Evolutionary conservation across 2,113 vertebrate species (phyloP), one percentile per base, ranked within the genome.

Genomic region (Mionectes macconnelli): DNA sequence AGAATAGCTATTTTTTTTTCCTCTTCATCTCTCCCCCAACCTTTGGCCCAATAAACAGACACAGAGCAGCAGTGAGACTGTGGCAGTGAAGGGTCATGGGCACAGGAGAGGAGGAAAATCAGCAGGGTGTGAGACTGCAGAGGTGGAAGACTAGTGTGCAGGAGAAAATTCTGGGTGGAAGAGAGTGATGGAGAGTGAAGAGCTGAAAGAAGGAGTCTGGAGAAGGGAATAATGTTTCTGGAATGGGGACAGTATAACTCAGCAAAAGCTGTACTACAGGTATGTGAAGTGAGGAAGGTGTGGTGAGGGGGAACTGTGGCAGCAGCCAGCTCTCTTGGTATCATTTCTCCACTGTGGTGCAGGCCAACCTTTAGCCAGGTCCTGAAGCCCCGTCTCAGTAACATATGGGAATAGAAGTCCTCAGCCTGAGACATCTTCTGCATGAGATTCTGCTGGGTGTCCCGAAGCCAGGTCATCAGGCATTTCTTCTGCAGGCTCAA

Each of bases 351-450:
- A 14, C 11, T 25, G 62, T 91, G 73, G 28, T 30, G 45, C 33
- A 59, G 24, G 37, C 96, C 89, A 94, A 99, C 99, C 98, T 97
- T 98, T 55, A 97, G 95, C 99, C 99, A 99, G 91, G 89, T 97
- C 89, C 72, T 92, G 84, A 99, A 95, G 91, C 97, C 93, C 86
- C 92, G 94, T 89, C 95, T 98, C 56, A 99, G 98, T 91, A 99
- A 44, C 7, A 88, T 84, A 10, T 80, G 93, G 60, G 93, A 97
- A 90, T 98, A 91, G 49, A 99, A 96, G 44, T 94, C 94, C 57
- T 98, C 97, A 25, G 99, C 99, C n/a, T 12, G 64, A 89, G 97
- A 97, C n/a, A 64, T 95, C 97, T 97, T 99, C 89, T 97, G 90
- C 45, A 72, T 77, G 93, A 97, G 67, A 39, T 91, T 97, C 75